These are phyloP conservation scores for Synaphobranchus kaupii DNA, from an alignment of 2,797 vertebrate species.

Conservation along the genomic window DNA sequence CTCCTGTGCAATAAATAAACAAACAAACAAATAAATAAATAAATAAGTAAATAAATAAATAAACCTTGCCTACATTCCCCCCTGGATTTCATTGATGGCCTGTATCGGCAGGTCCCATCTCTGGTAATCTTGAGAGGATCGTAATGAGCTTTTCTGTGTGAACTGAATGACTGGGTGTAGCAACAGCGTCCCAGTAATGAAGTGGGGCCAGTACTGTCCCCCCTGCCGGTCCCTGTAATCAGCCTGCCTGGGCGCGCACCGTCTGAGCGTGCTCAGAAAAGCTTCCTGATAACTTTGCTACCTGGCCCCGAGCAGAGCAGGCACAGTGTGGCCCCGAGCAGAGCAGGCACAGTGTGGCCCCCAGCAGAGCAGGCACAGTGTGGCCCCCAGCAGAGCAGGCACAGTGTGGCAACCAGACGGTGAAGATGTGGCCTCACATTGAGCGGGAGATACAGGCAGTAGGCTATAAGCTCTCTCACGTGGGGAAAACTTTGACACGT, in stretches of 20 bases:
- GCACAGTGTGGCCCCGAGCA: neutral
- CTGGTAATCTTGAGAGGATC: neutral
- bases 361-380: no score
- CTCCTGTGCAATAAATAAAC: neutral
- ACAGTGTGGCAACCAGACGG: no score
- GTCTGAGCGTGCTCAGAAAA: slow-evolving; percentile 8
- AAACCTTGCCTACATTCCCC: slow-evolving; percentile 39
- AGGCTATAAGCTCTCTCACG: neutral
- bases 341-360: neutral
- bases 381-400: no score
- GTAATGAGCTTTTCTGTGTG: neutral
- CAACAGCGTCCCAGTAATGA: neutral
- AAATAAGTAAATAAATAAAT: neutral
- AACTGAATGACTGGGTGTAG: neutral
- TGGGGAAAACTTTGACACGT: neutral
- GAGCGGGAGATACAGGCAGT: neutral
- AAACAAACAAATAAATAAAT: neutral
- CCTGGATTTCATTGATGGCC: slow-evolving; percentile 3
- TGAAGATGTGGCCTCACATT: neutral
- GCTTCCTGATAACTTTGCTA: neutral
- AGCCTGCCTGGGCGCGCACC: neutral
- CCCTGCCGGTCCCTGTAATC: neutral
- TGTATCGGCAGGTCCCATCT: neutral
- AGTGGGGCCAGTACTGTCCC: neutral
- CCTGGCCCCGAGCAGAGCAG: neutral